These are phyloP conservation scores for Myiozetetes cayanensis DNA, from an alignment of 2,113 vertebrate species.

Conservation along the genomic window DNA sequence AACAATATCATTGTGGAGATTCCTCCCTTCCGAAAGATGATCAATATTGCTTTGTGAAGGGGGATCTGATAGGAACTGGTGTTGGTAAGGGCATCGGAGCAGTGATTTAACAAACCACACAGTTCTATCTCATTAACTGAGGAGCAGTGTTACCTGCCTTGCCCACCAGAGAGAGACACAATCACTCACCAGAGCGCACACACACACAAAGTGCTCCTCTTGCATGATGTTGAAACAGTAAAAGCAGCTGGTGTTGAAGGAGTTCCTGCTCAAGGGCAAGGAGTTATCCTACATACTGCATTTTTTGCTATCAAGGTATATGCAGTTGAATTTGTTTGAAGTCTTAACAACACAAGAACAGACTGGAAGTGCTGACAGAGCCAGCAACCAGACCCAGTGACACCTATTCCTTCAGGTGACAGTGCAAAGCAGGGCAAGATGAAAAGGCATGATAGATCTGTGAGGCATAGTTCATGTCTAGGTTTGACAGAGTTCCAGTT, in stretches of 20 bases:
- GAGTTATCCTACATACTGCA: not conserved
- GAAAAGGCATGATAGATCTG: not conserved
- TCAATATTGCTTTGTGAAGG: not conserved
- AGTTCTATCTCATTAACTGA: not conserved
- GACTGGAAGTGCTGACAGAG: not conserved
- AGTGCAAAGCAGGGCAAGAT: not conserved
- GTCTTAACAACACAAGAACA: not conserved
- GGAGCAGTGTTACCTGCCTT: constrained; percentile 25
- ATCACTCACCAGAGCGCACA: not conserved
- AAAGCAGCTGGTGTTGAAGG: not conserved
- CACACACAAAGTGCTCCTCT: not conserved
- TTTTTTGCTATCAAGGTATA: not conserved
- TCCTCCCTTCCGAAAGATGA: not conserved
- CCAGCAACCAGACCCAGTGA: not conserved
- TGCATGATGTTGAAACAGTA: not conserved
- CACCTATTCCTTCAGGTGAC: not conserved
- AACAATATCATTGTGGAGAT: not conserved
- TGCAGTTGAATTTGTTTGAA: not conserved
- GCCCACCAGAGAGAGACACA: constrained; percentile 34
- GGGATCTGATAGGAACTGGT: not conserved
- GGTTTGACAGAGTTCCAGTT: not conserved
- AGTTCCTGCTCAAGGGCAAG: not conserved
- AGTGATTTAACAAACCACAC: not conserved
- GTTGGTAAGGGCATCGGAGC: not conserved
- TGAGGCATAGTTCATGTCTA: not conserved